Evolutionary conservation across 2,797 vertebrate species (phyloP).

Genomic region (Arnoldichthys spilopterus): DNA sequence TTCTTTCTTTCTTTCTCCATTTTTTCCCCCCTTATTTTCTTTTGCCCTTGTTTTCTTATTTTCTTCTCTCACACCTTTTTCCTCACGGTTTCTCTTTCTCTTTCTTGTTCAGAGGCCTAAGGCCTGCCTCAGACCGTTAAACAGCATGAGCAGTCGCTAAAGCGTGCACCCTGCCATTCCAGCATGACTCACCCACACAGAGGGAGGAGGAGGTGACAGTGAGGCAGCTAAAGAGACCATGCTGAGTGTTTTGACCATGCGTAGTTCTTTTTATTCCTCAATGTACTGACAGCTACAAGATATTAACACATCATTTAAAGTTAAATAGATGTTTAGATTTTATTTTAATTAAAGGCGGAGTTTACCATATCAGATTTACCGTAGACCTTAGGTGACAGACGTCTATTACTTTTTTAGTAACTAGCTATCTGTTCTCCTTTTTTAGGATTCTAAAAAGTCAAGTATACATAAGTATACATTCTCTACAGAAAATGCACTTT

Average conservation of each 20-base stretch:
- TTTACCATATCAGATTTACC: background rate
- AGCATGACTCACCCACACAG: constrained; percentile 27
- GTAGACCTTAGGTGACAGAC: background rate
- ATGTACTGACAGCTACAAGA: background rate
- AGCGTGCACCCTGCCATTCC: constrained; percentile 1
- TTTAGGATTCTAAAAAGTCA: too few species aligned
- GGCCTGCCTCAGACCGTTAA: constrained; percentile 12
- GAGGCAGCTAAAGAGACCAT: background rate
- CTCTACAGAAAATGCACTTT: too few species aligned
- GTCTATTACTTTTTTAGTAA: background rate
- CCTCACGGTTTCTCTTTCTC: background rate
- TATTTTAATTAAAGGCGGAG: background rate
- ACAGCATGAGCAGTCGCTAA: background rate
- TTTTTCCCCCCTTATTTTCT: too few species aligned
- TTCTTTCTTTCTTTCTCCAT: background rate
- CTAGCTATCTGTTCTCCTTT: background rate
- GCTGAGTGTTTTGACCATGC: background rate
- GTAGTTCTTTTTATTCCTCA: background rate
- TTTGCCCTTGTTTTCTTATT: too few species aligned
- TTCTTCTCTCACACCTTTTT: too few species aligned
- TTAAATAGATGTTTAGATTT: background rate
- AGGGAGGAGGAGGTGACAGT: background rate
- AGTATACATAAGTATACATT: too few species aligned
- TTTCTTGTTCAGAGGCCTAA: background rate
- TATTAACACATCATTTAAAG: too few species aligned